Conservation (phyloP, 2,888 invertebrate species). For the Cataglyphis livida region DNA sequence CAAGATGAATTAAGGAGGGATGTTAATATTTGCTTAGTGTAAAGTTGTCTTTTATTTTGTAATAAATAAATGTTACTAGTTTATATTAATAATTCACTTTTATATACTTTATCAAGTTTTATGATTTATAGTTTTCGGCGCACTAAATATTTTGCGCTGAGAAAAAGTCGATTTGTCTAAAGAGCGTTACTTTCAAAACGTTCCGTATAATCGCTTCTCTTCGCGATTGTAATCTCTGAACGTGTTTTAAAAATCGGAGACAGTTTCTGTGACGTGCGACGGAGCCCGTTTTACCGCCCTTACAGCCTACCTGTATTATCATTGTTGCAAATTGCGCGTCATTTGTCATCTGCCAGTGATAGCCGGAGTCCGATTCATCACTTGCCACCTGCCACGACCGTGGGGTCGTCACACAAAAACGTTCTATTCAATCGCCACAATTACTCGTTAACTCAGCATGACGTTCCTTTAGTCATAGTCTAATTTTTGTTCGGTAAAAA, state of each 20-base stretch:
- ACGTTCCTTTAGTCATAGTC: slow-evolving; percentile 23
- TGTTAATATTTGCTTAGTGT: background rate
- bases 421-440: slow-evolving; percentile 48
- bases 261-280: slow-evolving; percentile 18
- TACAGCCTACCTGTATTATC: slow-evolving; percentile 42
- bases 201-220: slow-evolving; percentile 16
- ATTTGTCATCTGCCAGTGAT: slow-evolving; percentile 52
- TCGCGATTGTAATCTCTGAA: slow-evolving; percentile 30
- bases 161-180: slow-evolving; percentile 4
- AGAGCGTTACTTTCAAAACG: background rate
- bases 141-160: background rate
- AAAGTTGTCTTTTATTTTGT: background rate
- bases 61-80: background rate
- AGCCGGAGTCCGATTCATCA: slow-evolving; percentile 49
- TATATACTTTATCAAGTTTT: slow-evolving; percentile 1
- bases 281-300: slow-evolving; percentile 24
- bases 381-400: slow-evolving; percentile 22
- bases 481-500: slow-evolving; percentile 13
- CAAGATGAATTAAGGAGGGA: slow-evolving; percentile 29
- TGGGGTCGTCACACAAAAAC: slow-evolving; percentile 40
- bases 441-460: slow-evolving; percentile 46
- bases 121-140: slow-evolving; percentile 6
- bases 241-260: slow-evolving; percentile 36
- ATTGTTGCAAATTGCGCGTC: slow-evolving; percentile 46
- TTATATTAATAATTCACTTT: background rate